phyloP scores from a whole-genome alignment of 2,797 vertebrate genomes.

The Anguilla anguilla region DNA sequence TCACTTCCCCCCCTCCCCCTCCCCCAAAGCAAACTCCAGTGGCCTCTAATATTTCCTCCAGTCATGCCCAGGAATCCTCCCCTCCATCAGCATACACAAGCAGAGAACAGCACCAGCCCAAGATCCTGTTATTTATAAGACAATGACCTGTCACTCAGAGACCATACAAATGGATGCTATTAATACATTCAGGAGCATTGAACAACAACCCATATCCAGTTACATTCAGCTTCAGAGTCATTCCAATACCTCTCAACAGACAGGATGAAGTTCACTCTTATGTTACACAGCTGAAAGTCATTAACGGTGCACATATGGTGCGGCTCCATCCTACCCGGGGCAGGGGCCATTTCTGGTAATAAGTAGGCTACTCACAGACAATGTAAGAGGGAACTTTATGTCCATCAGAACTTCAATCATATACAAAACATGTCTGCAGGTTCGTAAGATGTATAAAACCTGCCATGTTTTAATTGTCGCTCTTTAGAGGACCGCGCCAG shows the following conservation, averaged over 20 bases:
- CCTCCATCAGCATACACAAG: not conserved
- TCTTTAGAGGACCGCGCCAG: not conserved
- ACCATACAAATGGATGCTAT: slow-evolving; percentile 61
- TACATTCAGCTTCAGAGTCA: not conserved
- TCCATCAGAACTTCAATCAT: not conserved
- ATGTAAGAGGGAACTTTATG: not conserved
- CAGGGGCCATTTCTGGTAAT: not conserved
- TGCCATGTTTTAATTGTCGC: not conserved
- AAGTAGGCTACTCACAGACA: not conserved
- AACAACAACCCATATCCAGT: not conserved
- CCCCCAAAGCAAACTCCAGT: not conserved
- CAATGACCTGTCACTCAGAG: slow-evolving; percentile 54
- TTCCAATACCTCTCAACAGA: not conserved
- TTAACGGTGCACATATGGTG: not conserved
- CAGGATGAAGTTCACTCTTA: not conserved
- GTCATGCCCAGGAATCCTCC: not conserved
- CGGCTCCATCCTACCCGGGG: not conserved
- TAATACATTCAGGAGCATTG: slow-evolving; percentile 58
- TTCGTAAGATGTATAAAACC: not conserved
- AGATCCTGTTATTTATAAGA: slow-evolving; percentile 54
- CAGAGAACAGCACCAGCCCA: slow-evolving; percentile 47
- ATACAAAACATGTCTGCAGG: not conserved
- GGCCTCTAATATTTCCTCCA: slow-evolving; percentile 6
- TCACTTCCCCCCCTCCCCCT: not conserved
- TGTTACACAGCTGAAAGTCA: not conserved